Evolutionary conservation across 2,113 vertebrate genomes (phyloP).

Genomic region (Conger conger): DNA sequence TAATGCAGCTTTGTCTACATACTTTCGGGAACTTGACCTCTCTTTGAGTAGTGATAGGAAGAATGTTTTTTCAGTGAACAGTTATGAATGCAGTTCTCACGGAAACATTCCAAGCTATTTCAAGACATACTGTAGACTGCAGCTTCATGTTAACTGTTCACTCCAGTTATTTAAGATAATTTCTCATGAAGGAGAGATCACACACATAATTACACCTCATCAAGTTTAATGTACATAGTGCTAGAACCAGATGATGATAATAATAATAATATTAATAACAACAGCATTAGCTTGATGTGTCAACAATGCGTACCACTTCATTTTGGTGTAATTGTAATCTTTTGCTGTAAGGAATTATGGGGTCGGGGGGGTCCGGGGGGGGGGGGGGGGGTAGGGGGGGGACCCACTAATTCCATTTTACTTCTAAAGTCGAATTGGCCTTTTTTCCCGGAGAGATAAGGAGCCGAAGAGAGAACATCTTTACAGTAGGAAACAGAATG

Average conservation of each 20-base stretch:
- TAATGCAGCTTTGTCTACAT: too few species aligned
- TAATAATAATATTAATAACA: too few species aligned
- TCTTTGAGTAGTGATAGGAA: background rate
- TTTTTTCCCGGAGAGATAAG: background rate
- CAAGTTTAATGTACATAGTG: too few species aligned
- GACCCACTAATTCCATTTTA: background rate
- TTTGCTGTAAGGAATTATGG: background rate
- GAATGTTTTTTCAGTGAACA: background rate
- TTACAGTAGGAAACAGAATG: background rate
- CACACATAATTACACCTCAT: too few species aligned
- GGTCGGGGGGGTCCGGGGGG: background rate
- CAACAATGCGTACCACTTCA: background rate
- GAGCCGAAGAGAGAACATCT: background rate
- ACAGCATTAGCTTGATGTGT: too few species aligned
- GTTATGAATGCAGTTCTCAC: background rate
- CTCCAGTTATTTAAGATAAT: too few species aligned
- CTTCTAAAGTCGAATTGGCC: background rate
- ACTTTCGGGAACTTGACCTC: background rate
- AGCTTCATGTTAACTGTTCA: too few species aligned
- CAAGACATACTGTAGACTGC: background rate
- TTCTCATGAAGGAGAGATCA: too few species aligned
- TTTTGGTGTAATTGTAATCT: background rate
- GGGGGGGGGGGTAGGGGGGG: too few species aligned
- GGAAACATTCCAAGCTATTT: background rate
- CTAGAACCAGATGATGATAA: too few species aligned